Evolutionary conservation across 2,113 vertebrate species (phyloP).

Genomic region (Oenanthe melanoleuca): DNA sequence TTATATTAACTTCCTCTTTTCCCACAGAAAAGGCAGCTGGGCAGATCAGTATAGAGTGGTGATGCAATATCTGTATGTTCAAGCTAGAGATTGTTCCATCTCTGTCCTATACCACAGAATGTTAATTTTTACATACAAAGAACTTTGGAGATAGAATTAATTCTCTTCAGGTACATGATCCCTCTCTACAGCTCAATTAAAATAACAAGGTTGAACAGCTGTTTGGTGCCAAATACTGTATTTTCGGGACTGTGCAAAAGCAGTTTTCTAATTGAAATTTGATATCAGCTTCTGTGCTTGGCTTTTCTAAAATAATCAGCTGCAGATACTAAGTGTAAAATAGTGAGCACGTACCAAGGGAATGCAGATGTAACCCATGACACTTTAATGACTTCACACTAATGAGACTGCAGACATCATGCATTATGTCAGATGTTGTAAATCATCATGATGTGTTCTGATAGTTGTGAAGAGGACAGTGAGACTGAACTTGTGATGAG

Average conservation of each 20-base stretch:
- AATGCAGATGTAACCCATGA: neutral
- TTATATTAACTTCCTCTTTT: neutral
- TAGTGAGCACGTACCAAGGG: fast-evolving
- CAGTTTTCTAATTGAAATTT: neutral
- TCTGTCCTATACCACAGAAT: neutral
- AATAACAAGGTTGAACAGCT: neutral
- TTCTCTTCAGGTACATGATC: neutral
- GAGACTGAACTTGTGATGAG: neutral
- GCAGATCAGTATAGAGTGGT: neutral
- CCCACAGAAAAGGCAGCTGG: neutral
- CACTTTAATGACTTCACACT: neutral
- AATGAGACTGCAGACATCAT: neutral
- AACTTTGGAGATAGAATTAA: neutral
- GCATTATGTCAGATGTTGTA: neutral
- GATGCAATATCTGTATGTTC: neutral
- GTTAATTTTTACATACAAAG: neutral
- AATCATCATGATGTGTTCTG: neutral
- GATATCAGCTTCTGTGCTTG: neutral
- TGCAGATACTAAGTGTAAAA: neutral
- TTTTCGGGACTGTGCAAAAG: neutral
- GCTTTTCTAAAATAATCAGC: neutral
- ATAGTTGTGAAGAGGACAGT: neutral
- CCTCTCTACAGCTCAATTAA: neutral
- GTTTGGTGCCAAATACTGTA: neutral
- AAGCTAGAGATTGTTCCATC: neutral